Base-by-base conservation (phyloP, 2,113 vertebrate species). In the Myotis yumanensis region DNA sequence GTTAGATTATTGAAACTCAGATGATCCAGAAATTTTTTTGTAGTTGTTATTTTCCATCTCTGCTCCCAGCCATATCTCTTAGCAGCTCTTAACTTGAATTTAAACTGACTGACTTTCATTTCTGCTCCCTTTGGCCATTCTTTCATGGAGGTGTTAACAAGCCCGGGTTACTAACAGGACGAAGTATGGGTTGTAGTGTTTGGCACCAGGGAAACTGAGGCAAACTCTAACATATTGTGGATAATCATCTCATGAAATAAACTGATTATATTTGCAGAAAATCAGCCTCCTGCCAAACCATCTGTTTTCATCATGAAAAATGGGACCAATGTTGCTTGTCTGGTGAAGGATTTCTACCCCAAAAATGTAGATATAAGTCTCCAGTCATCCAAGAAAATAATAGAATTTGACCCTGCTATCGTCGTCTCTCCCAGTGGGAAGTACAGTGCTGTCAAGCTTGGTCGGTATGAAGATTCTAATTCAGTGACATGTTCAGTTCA, bases 271-370 rank as follows among this genome's bases (percentile, higher is more conserved):
- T 96, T 97, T 68, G 22, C 95, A 97, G 95, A 20, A 30, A 17
- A 0, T 11, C 85, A 86, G 82, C 3, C 37, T 3, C 0, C 0
- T 85, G 89, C 91, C 89, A 2, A 0, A 15, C 97, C 97, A 76
- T 95, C 97, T 1, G 94, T 98, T 72, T 96, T 98, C 48, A 17
- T 97, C 75, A 97, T 98, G 95, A 98, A 82, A 97, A 89, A 23
- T 83, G 95, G 40, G 22, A 96, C 94, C 5, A 94, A 96, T 17
- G 97, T 97, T 52, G 81, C 97, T 68, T 98, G 98, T 91, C 91
- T 98, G 89, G 97, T 97, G 80, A 98, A 91, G 32, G 96, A 96
- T 69, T 97, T 97, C 93, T 73, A 91, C 23, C 97, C 98, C 28
- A 98, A 95, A 83, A 7, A 7, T 2, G 14, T 98, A 46, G 52